phyloP scores from a whole-genome alignment of 1,140 invertebrate species.

The Pseudomyrmex flavicornis region DNA sequence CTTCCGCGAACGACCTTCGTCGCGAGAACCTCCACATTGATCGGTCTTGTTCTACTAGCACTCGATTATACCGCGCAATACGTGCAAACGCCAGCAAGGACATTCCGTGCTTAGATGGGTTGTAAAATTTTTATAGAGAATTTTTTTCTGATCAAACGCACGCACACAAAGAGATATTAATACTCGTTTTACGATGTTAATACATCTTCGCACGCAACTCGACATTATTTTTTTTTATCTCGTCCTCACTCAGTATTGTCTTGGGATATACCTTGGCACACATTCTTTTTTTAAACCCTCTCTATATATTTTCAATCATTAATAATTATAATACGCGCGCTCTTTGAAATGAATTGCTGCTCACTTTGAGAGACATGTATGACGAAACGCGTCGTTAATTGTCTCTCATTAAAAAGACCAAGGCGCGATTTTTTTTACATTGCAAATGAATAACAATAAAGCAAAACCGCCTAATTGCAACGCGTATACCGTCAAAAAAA shows the following conservation, averaged over 20 bases:
- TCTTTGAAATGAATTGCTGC: no score
- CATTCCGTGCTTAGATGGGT: conserved; percentile 19
- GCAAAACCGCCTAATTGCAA: neutral
- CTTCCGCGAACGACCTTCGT: neutral
- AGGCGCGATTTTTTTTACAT: neutral
- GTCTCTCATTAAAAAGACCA: neutral
- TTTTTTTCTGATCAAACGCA: conserved; percentile 39
- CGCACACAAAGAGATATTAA: neutral
- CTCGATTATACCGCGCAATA: conserved; percentile 26
- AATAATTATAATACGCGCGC: no score
- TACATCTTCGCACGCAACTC: neutral
- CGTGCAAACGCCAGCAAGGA: conserved; percentile 6
- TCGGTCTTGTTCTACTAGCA: neutral
- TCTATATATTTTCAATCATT: neutral
- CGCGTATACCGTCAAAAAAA: no score
- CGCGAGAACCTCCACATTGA: conserved; percentile 12
- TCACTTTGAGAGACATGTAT: no score
- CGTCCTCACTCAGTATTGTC: neutral
- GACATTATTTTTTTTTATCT: conserved; percentile 34
- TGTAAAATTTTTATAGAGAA: conserved; percentile 59
- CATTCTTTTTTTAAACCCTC: neutral
- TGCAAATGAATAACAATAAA: no score
- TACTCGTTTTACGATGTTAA: conserved; percentile 58
- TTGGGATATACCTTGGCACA: neutral
- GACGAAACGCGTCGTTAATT: no score